phyloP scores from a whole-genome alignment of 2,113 vertebrate genomes.

The Amazona vittata region DNA sequence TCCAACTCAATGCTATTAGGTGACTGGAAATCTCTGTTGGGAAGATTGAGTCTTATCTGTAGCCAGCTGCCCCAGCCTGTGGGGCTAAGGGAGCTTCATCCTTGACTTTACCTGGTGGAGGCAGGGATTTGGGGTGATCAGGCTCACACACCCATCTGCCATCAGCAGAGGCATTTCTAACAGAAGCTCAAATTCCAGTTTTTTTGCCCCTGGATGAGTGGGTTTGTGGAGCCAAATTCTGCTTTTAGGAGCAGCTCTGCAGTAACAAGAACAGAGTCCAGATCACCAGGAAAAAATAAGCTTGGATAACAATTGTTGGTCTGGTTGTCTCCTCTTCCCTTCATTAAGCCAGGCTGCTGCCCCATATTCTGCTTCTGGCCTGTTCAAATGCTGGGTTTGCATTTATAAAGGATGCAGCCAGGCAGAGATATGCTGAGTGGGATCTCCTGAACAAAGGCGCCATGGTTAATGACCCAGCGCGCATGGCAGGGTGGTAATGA shows the following conservation, averaged over 20 bases:
- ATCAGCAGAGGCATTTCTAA: not conserved
- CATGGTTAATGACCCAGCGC: not conserved
- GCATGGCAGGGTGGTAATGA: conserved; percentile 15
- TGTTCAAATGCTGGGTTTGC: not conserved
- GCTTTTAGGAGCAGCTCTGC: not conserved
- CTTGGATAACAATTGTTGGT: not conserved
- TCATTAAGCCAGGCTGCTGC: not conserved
- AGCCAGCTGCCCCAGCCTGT: not conserved
- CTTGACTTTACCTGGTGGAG: not conserved
- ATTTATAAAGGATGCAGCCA: not conserved
- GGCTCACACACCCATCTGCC: not conserved
- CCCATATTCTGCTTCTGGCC: not conserved
- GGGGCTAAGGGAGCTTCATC: not conserved
- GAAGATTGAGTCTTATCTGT: conserved; percentile 3
- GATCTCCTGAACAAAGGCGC: conserved; percentile 13
- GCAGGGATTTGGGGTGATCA: not conserved
- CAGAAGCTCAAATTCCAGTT: not conserved
- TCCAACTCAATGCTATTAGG: conserved; percentile 18
- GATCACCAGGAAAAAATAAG: not conserved
- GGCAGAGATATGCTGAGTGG: not conserved
- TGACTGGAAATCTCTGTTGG: not conserved
- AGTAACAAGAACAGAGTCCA: not conserved
- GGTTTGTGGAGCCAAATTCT: not conserved
- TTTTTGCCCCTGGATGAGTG: not conserved
- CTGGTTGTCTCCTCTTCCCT: not conserved